phyloP scores from a whole-genome alignment of 2,888 invertebrate species.

The Meiosimyza decipiens region DNA sequence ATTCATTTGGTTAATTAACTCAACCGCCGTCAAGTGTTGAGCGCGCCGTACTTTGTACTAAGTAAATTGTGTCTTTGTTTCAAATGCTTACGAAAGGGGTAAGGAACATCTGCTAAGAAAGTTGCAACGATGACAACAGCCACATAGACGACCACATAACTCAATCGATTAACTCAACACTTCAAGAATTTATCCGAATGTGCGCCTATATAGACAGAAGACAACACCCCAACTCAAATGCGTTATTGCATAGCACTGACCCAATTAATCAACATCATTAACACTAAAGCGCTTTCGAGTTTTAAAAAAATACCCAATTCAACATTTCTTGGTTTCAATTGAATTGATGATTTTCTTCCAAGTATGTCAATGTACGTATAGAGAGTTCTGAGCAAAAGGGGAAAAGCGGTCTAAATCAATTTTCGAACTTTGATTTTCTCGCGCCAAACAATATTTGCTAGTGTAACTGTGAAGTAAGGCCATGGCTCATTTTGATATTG shows the following conservation, averaged over 20 bases:
- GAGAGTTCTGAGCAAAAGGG: too few species aligned
- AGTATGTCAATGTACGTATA: too few species aligned
- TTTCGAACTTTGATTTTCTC: too few species aligned
- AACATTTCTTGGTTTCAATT: too few species aligned
- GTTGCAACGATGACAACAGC: neutral
- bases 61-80: neutral
- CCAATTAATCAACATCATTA: slow-evolving; percentile 60
- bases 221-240: neutral
- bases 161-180: slow-evolving; percentile 12
- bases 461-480: too few species aligned
- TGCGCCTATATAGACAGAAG: neutral
- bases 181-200: neutral
- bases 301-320: neutral
- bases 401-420: too few species aligned
- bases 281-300: slow-evolving; percentile 35
- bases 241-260: slow-evolving; percentile 50
- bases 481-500: too few species aligned
- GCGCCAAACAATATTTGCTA: too few species aligned
- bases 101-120: neutral
- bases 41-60: neutral
- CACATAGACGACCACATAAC: slow-evolving; percentile 1
- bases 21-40: neutral
- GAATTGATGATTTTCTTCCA: too few species aligned
- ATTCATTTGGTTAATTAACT: neutral
- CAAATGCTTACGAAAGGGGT: neutral